Percentiles rank a stretch among this genome's conserved stretches.
Conservation (phyloP, 2,797 vertebrate species). For the Capromys pilorides region DNA sequence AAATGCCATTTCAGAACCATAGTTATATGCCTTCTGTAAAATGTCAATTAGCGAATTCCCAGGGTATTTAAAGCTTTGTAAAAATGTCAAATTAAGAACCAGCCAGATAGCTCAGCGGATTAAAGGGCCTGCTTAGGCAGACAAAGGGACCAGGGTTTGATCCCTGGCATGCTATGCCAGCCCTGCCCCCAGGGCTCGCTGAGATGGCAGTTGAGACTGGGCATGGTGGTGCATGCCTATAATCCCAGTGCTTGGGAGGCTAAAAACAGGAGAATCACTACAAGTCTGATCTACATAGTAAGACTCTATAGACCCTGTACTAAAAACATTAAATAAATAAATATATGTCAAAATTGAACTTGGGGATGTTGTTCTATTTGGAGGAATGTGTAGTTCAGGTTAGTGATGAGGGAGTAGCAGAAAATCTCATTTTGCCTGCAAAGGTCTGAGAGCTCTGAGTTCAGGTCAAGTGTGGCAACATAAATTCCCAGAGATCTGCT, state of each 20-base stretch:
- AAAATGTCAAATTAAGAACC: conserved; percentile 29
- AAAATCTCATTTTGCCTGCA: not conserved
- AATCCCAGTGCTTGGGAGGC: too few relatives aligned
- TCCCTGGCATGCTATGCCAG: too few relatives aligned
- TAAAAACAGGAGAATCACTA: too few relatives aligned
- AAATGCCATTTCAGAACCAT: conserved; percentile 35
- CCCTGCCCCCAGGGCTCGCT: too few relatives aligned
- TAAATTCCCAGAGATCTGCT: not conserved
- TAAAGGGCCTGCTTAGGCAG: too few relatives aligned
- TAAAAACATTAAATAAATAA: too few relatives aligned
- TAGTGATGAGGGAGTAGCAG: not conserved
- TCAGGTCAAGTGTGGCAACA: not conserved
- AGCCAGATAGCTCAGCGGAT: too few relatives aligned
- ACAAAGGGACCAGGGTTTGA: too few relatives aligned
- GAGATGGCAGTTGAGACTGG: too few relatives aligned
- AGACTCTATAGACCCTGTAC: too few relatives aligned
- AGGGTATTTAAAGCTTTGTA: conserved; percentile 37
- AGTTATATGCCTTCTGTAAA: conserved; percentile 32
- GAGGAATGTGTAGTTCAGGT: not conserved
- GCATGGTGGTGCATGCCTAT: too few relatives aligned
- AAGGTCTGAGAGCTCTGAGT: not conserved
- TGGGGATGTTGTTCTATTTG: conserved; percentile 11
- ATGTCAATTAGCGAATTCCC: conserved; percentile 54
- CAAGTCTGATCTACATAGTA: too few relatives aligned
- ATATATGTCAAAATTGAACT: not conserved